These are phyloP conservation scores for Saxidomus purpurata DNA, from an alignment of 1,140 invertebrate species.

Conservation along the genomic window DNA sequence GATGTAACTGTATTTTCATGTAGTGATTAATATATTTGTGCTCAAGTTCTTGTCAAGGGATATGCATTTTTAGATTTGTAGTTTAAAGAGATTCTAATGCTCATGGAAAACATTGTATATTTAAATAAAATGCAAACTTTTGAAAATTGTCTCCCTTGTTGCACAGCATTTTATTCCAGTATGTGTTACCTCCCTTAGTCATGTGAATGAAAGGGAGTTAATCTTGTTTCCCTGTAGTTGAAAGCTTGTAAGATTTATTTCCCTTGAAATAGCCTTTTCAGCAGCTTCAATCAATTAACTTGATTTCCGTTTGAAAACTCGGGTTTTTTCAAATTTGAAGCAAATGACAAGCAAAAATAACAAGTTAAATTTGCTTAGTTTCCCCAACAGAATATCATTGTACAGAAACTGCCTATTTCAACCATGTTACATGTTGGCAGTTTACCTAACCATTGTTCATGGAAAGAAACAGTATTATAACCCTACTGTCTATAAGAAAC, in stretches of 20 bases:
- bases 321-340: too few relatives aligned
- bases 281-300: too few relatives aligned
- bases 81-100: not conserved
- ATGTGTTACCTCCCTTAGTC: not conserved
- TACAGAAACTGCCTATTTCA: too few relatives aligned
- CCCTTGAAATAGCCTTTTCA: too few relatives aligned
- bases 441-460: too few relatives aligned
- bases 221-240: not conserved
- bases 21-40: not conserved
- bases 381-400: too few relatives aligned
- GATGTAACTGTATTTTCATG: not conserved
- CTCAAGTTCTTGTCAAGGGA: not conserved
- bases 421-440: too few relatives aligned
- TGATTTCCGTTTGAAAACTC: too few relatives aligned
- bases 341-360: too few relatives aligned
- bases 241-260: not conserved
- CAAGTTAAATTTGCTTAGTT: too few relatives aligned
- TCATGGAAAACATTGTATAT: not conserved
- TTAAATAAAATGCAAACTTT: not conserved
- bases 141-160: not conserved
- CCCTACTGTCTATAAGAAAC: too few relatives aligned
- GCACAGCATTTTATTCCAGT: slow-evolving; percentile 5
- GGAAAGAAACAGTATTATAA: too few relatives aligned
- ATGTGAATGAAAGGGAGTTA: not conserved
- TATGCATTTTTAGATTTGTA: not conserved